Conservation (phyloP, 2,797 vertebrate species). For the Pelobates cultripes region DNA sequence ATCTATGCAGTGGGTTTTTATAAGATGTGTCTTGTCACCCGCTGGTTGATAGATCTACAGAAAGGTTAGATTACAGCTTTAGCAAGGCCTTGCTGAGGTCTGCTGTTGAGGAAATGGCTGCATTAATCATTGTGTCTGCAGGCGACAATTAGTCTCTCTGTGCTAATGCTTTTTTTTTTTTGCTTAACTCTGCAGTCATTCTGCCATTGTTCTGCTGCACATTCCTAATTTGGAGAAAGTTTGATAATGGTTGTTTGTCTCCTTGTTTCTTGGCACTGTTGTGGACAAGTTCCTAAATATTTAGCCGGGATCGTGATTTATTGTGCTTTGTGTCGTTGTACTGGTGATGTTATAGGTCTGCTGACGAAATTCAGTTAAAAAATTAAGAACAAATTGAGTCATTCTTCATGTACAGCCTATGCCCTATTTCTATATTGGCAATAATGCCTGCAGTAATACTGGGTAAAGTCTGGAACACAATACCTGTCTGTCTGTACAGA, state of each 20-base stretch:
- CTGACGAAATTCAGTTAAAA: not conserved
- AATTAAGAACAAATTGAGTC: too few species aligned
- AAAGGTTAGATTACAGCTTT: constrained; percentile 3
- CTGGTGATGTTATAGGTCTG: not conserved
- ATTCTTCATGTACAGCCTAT: too few species aligned
- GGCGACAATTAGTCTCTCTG: constrained; percentile 31
- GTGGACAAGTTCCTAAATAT: too few species aligned
- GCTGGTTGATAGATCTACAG: not conserved
- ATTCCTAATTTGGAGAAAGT: constrained; percentile 40
- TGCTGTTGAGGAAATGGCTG: not conserved
- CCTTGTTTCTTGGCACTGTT: too few species aligned
- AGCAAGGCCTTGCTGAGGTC: not conserved
- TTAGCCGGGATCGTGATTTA: constrained; percentile 20
- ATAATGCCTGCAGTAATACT: too few species aligned
- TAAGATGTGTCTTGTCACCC: not conserved
- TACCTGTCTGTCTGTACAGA: too few species aligned
- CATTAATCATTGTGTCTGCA: constrained; percentile 40
- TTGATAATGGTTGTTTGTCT: constrained; percentile 9
- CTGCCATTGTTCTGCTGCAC: constrained; percentile 22
- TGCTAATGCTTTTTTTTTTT: not conserved
- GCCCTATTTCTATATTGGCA: too few species aligned
- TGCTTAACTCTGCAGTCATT: constrained; percentile 10
- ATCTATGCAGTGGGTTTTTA: not conserved
- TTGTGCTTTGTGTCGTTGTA: constrained; percentile 11
- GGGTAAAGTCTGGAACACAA: too few species aligned